These are phyloP conservation scores for Linurgus olivaceus DNA, from an alignment of 2,797 vertebrate genomes.

Conservation along the genomic window DNA sequence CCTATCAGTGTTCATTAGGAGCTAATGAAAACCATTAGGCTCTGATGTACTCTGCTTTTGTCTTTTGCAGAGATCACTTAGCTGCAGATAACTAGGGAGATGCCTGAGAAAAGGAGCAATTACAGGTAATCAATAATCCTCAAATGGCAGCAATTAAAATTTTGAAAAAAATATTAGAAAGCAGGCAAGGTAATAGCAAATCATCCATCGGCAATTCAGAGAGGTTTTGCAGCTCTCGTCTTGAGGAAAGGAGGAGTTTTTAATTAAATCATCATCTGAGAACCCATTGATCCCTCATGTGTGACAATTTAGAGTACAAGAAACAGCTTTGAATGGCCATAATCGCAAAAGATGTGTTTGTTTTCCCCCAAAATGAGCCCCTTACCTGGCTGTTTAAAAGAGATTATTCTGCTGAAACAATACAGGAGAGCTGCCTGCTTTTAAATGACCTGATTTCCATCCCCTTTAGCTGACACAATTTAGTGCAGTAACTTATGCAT, in stretches of 20 bases:
- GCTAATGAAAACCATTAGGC: not conserved
- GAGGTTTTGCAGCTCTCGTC: not conserved
- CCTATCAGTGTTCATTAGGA: not conserved
- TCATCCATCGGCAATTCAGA: not conserved
- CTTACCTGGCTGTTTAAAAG: not conserved
- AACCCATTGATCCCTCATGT: not conserved
- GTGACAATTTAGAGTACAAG: not conserved
- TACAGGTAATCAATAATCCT: conserved; percentile 51
- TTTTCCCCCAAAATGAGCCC: conserved; percentile 8
- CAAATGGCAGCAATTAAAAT: conserved; percentile 49
- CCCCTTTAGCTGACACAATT: conserved; percentile 42
- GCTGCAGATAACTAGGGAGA: not conserved
- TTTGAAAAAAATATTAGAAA: not conserved
- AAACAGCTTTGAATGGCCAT: conserved; percentile 12
- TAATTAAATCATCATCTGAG: conserved; percentile 48
- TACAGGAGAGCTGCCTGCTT: conserved; percentile 16
- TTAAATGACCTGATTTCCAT: conserved; percentile 60
- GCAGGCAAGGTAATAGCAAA: not conserved
- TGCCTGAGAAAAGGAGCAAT: conserved; percentile 21
- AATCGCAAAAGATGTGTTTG: conserved; percentile 55
- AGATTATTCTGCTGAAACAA: not conserved
- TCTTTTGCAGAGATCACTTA: not conserved
- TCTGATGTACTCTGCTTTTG: not conserved
- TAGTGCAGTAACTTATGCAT: not conserved
- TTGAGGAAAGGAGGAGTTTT: conserved; percentile 22